Percentiles rank a stretch among this genome's conserved stretches.
These are phyloP conservation scores for Geopemphigus sp. DNA, from an alignment of 1,140 invertebrate genomes.

Conservation along the genomic window DNA sequence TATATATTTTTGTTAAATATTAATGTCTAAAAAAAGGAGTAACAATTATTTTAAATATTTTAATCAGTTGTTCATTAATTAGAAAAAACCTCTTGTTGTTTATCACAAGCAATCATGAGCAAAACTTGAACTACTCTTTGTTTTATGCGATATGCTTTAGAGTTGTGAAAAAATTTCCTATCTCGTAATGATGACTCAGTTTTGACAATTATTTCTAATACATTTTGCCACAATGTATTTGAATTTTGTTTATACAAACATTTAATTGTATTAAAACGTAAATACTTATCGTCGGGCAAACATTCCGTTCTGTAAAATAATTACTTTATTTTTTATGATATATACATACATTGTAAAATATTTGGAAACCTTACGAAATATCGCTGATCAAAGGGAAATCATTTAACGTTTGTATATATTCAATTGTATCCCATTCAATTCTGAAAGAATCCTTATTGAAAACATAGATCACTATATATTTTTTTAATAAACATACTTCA, in stretches of 20 bases:
- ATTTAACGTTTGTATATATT: slow-evolving; percentile 17
- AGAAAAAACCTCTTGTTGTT: background rate
- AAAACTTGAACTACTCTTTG: slow-evolving; percentile 38
- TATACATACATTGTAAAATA: background rate
- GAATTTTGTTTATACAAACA: slow-evolving; percentile 15
- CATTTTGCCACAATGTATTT: slow-evolving; percentile 5
- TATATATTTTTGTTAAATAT: slow-evolving; percentile 24
- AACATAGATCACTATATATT: background rate
- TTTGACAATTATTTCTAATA: background rate
- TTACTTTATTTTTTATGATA: background rate
- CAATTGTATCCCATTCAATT: slow-evolving; percentile 47
- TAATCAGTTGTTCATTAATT: background rate
- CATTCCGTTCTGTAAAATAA: slow-evolving; percentile 1
- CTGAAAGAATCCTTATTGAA: slow-evolving; percentile 12
- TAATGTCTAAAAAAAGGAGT: background rate
- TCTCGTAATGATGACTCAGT: slow-evolving; percentile 6
- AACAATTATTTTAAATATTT: slow-evolving; percentile 7
- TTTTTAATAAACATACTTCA: slow-evolving; percentile 14
- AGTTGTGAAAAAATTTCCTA: slow-evolving; percentile 46
- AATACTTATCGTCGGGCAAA: slow-evolving; percentile 35
- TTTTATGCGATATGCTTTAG: slow-evolving; percentile 19
- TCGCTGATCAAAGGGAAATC: slow-evolving; percentile 24
- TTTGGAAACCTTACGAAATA: slow-evolving; percentile 4
- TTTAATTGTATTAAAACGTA: slow-evolving; percentile 36
- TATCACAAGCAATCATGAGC: slow-evolving; percentile 15